Evolutionary conservation across 2,113 vertebrate genomes (phyloP), one percentile per base, ranked within the genome.

Genomic region (Forbesichthys agassizii): DNA sequence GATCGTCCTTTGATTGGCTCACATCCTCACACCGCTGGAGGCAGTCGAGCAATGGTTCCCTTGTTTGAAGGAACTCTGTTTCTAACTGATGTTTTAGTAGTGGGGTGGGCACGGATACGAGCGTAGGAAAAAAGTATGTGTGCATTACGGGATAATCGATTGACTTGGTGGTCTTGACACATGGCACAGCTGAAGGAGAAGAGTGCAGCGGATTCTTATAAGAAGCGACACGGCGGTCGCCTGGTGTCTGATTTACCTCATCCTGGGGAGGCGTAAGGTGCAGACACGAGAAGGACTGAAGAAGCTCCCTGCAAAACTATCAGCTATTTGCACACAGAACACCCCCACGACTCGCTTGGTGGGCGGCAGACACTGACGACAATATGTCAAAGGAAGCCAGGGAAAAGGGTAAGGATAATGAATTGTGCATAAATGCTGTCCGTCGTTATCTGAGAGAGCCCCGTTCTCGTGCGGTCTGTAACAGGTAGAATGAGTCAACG

Each of bases 371-470:
- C 69, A 51, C 69, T 59, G 77, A 76, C 73, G 80, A 85, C 87
- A 86, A 69, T 55, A 93, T 93, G 93, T 89, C 92, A 74, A 91
- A 86, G 69, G 90, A 92, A 66, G 58, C 84, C 52, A 78, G 87
- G 75, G 87, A 88, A 9, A 91, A 62, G 89, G 92, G 93, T 93
- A 86, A 88, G 87, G 14, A 56, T 58, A 3, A 8, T 60, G 18
- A 33, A 12, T 59, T 61, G 60, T 18, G 6, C 55, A 13, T 1
- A 20, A 14, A 33, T 42, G 33, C 10, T 9, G 20, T 5, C 6
- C 18, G n/a, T 56, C 58, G 20, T 56, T 56, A 11, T 16, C 12
- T 55, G 7, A n/a, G 13, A 7, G 27, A 9, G 5, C 54, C 20
- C 8, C 10, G 18, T 48, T 53, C 42, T 33, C 33, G 42, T 33